phyloP scores from a whole-genome alignment of 2,888 invertebrate genomes.

The Lasioglossum oenotherae region DNA sequence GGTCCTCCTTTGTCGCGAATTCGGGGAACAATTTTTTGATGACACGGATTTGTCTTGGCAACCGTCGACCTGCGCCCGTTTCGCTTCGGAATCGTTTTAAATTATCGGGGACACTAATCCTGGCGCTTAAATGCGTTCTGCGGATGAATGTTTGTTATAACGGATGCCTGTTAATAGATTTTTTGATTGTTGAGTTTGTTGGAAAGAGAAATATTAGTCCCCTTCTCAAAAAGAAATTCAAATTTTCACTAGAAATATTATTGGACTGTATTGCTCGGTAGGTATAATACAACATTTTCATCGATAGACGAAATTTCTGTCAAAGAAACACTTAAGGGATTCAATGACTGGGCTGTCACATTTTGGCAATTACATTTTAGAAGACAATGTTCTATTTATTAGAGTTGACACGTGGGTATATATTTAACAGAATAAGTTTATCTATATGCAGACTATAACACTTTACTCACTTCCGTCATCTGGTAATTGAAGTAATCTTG shows the following conservation, averaged over 20 bases:
- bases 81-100: background rate
- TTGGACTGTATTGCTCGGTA: background rate
- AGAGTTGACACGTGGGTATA: too few species aligned
- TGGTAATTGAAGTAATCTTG: too few species aligned
- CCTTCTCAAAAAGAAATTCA: background rate
- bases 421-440: too few species aligned
- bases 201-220: background rate
- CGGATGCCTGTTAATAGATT: background rate
- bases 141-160: background rate
- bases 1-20: conserved; percentile 19
- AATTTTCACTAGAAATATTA: background rate
- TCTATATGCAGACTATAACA: too few species aligned
- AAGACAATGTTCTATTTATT: background rate
- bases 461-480: too few species aligned
- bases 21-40: conserved; percentile 24
- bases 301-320: background rate
- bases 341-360: background rate
- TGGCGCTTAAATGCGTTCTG: background rate
- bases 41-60: conserved; percentile 23
- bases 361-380: background rate
- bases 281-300: background rate
- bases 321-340: background rate
- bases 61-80: background rate
- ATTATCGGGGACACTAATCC: background rate
- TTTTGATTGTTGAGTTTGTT: background rate